Base-by-base conservation (phyloP, 53 echinoderm and acorn worm species). In the Echinarachnius parma region DNA sequence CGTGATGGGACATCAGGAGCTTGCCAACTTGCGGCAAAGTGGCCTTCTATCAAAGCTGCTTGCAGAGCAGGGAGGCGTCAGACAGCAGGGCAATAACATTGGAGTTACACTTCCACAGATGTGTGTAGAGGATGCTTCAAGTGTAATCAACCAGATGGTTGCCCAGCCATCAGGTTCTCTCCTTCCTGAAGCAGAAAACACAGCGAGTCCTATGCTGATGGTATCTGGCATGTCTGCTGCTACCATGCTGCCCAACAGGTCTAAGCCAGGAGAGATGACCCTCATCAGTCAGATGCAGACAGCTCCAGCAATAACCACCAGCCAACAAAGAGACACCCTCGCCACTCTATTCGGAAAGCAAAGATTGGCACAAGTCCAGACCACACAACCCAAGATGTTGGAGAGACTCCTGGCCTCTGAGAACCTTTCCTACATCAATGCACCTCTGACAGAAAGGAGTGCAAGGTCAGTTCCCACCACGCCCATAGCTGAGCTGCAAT, bases 161-260 rank as follows among this genome's bases (percentile, higher is more conserved):
- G 28, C 74, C 9, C 74, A 72, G 55, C 74, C 74, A 2, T 72
- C 56, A 3, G 57, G 55, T 35, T 72, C 74, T 13, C 57, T 72
- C 13, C 26, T 77, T 21, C 47, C 83, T 15, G 77, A 77, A 14
- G 47, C 36, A 2, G 77, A 83, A 23, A 48, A 29, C 18, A 67
- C 54, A 26, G 48, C 22, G 33, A 76, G 31, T 15, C 36, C 48
- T 13, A 83, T 83, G 83, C 69, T 60, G 48, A 77, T 67, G 27
- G 83, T 83, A 1, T 77, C 83, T 13, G 83, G 83, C 21, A 83
- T 83, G 83, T 83, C 83, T 19, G 68, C 77, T 21, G 83, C 83
- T 16, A 83, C 60, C 34, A 83, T 83, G 83, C 61, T 83, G 20
- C 83, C 83, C 15, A 60, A 66, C 25, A 71, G 53, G 50, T 83